Evolutionary conservation across 2,113 vertebrate genomes (phyloP).

Genomic region (Zonotrichia leucophrys): DNA sequence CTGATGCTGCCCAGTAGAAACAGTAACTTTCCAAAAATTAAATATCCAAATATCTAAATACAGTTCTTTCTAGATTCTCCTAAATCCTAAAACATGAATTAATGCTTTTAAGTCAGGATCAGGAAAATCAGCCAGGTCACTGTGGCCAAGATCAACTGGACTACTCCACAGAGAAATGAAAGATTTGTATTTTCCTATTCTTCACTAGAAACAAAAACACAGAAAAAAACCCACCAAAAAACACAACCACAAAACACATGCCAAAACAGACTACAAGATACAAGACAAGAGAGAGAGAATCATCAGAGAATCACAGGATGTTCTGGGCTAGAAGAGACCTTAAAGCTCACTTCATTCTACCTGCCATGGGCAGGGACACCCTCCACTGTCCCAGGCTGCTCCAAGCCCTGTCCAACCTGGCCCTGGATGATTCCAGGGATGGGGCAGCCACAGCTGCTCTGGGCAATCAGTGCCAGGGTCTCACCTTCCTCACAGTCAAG

Average conservation of each 20-base stretch:
- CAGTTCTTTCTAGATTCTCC: not conserved
- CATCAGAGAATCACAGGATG: not conserved
- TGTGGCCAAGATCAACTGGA: not conserved
- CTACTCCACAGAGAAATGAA: accelerated
- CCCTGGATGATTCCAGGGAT: not conserved
- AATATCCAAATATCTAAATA: not conserved
- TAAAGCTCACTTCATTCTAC: not conserved
- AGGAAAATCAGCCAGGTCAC: not conserved
- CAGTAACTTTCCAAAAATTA: not conserved
- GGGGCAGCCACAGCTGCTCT: not conserved
- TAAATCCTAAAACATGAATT: not conserved
- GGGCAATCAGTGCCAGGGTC: not conserved
- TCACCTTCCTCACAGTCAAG: accelerated
- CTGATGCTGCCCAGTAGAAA: not conserved
- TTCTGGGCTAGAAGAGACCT: not conserved
- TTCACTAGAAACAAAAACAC: not conserved
- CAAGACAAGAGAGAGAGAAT: not conserved
- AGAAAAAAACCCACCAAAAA: too few species aligned
- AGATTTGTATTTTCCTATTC: not conserved
- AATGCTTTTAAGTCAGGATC: not conserved
- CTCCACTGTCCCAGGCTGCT: accelerated
- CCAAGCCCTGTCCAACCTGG: accelerated
- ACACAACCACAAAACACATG: not conserved
- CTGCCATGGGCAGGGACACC: not conserved
- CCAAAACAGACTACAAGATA: not conserved